These are phyloP conservation scores for Drosophila punjabiensis DNA, from an alignment of 1,140 invertebrate genomes.

Conservation along the genomic window DNA sequence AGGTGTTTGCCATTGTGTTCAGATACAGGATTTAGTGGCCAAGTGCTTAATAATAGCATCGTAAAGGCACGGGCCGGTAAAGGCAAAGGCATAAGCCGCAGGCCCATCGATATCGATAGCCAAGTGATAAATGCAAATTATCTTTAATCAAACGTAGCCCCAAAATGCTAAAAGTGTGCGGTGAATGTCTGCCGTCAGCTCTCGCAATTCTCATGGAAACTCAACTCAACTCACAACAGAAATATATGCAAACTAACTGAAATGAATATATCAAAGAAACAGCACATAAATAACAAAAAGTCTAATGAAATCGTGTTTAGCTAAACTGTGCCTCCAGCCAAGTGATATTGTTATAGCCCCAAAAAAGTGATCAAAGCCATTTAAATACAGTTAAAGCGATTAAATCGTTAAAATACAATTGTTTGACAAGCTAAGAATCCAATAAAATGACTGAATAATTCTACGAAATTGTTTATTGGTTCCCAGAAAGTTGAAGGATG, in stretches of 20 bases:
- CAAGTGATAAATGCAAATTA: constrained; percentile 51
- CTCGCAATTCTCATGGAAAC: constrained; percentile 1
- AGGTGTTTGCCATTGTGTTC: constrained; percentile 51
- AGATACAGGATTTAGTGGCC: constrained; percentile 50
- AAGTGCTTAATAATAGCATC: constrained; percentile 52
- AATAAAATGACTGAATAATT: constrained; percentile 10
- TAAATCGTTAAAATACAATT: constrained; percentile 12
- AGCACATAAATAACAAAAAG: constrained; percentile 15
- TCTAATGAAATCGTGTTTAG: constrained; percentile 8
- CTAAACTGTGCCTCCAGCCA: constrained; percentile 6
- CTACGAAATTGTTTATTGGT: constrained; percentile 2
- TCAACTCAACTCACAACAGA: not conserved
- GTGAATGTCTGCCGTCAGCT: constrained; percentile 5
- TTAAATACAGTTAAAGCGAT: constrained; percentile 1
- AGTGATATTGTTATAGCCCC: constrained; percentile 12
- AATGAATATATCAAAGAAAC: constrained; percentile 9
- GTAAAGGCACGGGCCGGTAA: constrained; percentile 16
- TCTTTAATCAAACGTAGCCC: constrained; percentile 26
- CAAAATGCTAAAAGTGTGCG: constrained; percentile 32
- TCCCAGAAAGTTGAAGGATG: not conserved
- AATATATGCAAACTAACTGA: constrained; percentile 7
- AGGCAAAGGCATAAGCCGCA: not conserved
- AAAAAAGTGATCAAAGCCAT: constrained; percentile 6
- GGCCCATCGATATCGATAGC: constrained; percentile 9
- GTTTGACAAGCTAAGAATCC: not conserved